Conservation (phyloP, 1,140 invertebrate species). For the Drosophila kohkoa region DNA sequence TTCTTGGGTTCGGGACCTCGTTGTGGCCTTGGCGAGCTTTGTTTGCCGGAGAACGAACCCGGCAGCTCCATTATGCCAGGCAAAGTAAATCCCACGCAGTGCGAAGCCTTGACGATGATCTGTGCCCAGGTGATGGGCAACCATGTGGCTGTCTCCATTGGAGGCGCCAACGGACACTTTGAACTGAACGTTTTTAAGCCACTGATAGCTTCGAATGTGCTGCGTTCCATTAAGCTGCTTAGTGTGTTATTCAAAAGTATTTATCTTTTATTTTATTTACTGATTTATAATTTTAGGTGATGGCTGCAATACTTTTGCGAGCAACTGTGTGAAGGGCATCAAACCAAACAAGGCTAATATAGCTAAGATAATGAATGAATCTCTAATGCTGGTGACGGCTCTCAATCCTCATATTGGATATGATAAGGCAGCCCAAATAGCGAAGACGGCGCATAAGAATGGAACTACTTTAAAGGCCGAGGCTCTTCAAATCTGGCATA, state of each 20-base stretch:
- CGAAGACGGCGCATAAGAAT: slow-evolving; percentile 98
- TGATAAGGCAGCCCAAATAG: slow-evolving; percentile 98
- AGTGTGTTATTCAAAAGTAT: slow-evolving; percentile 85
- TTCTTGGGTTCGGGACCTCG: slow-evolving; percentile 98
- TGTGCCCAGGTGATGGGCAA: slow-evolving; percentile 99
- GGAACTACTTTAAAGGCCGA: slow-evolving; percentile 95
- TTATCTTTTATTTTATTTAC: neutral
- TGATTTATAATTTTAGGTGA: slow-evolving; percentile 86
- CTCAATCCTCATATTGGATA: slow-evolving; percentile 99
- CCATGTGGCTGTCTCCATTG: slow-evolving; percentile 96
- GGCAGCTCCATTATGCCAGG: slow-evolving; percentile 99
- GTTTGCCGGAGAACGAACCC: slow-evolving; percentile 98
- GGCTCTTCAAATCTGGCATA: slow-evolving; percentile 95
- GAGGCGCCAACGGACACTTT: slow-evolving; percentile 98
- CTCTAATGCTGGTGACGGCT: slow-evolving; percentile 98
- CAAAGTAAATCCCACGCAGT: slow-evolving; percentile 99
- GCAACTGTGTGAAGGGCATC: slow-evolving; percentile 97
- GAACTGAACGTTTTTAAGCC: slow-evolving; percentile 99
- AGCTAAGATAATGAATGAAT: slow-evolving; percentile 94
- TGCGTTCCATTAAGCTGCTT: slow-evolving; percentile 95
- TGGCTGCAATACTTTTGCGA: slow-evolving; percentile 92
- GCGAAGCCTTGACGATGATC: slow-evolving; percentile 99
- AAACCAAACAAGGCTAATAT: slow-evolving; percentile 93
- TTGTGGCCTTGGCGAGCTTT: slow-evolving; percentile 97
- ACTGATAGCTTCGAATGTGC: slow-evolving; percentile 97